These are phyloP conservation scores for Amblyopsis hoosieri DNA, from an alignment of 2,797 vertebrate species.

Conservation along the genomic window DNA sequence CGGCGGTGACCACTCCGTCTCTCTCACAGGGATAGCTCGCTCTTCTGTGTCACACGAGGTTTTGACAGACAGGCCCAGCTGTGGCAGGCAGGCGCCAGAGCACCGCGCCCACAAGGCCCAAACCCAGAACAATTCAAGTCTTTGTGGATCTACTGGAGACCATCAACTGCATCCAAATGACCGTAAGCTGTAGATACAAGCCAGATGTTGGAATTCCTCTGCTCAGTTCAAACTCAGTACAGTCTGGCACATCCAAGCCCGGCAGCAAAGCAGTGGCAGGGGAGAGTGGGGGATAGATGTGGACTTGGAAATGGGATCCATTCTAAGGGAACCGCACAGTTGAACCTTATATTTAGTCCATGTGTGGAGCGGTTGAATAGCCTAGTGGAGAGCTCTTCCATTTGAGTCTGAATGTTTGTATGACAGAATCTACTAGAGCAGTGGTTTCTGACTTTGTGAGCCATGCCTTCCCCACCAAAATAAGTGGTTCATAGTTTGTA, in stretches of 20 bases:
- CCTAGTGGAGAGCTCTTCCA: slow-evolving; percentile 25
- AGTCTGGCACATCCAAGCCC: slow-evolving; percentile 75
- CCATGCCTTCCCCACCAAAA: no score
- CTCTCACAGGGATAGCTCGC: slow-evolving; percentile 44
- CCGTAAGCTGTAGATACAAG: slow-evolving; percentile 85
- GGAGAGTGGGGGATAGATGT: slow-evolving; percentile 36
- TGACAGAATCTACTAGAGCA: slow-evolving; percentile 38
- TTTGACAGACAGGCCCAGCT: slow-evolving; percentile 83
- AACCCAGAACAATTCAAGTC: slow-evolving; percentile 81
- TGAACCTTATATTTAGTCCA: slow-evolving; percentile 12
- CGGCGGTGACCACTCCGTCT: neutral
- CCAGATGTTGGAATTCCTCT: slow-evolving; percentile 87
- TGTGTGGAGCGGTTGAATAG: slow-evolving; percentile 30
- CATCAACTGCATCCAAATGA: slow-evolving; percentile 84
- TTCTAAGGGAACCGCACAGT: slow-evolving; percentile 31
- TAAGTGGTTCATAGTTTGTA: no score
- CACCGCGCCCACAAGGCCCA: slow-evolving; percentile 74
- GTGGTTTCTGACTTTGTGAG: slow-evolving; percentile 31
- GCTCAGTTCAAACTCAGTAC: slow-evolving; percentile 78
- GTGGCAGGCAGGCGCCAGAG: slow-evolving; percentile 82
- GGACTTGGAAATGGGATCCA: slow-evolving; percentile 46
- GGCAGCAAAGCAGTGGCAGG: slow-evolving; percentile 69
- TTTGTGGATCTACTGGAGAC: slow-evolving; percentile 87
- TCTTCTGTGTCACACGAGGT: slow-evolving; percentile 66
- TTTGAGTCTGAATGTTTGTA: slow-evolving; percentile 39